Evolutionary conservation across 2,113 vertebrate species (phyloP).

Genomic region (Tauraco erythrolophus): DNA sequence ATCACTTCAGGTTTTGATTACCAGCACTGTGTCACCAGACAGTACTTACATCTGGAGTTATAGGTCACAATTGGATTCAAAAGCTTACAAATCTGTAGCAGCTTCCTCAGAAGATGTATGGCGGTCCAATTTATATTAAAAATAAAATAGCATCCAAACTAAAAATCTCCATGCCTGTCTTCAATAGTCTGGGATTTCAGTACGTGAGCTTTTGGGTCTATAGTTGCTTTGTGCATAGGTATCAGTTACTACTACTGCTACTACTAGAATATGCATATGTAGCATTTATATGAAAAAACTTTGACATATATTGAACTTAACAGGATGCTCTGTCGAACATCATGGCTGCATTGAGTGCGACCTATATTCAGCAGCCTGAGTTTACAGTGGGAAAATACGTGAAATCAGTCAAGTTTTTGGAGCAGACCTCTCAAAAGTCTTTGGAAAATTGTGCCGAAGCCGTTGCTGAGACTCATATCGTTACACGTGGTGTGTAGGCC

Average conservation of each 20-base stretch:
- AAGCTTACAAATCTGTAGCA: background rate
- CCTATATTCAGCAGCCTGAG: background rate
- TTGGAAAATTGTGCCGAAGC: background rate
- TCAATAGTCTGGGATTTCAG: background rate
- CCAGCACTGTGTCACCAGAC: background rate
- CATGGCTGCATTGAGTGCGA: background rate
- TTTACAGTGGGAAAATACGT: background rate
- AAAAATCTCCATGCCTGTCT: background rate
- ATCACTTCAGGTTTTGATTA: background rate
- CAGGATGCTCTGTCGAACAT: background rate
- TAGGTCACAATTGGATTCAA: background rate
- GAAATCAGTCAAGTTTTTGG: background rate
- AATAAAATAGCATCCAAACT: background rate
- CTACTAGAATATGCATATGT: background rate
- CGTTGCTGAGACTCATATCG: no score
- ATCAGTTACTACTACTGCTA: background rate
- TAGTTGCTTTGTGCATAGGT: background rate
- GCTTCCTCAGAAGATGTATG: rapidly evolving
- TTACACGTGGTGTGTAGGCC: rapidly evolving
- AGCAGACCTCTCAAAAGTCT: background rate
- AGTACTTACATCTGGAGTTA: background rate
- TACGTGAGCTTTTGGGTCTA: background rate
- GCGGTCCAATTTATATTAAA: background rate
- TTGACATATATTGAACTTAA: background rate
- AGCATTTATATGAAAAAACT: background rate